These are phyloP conservation scores for Prunella himalayana DNA, from an alignment of 2,113 vertebrate species.

Conservation along the genomic window DNA sequence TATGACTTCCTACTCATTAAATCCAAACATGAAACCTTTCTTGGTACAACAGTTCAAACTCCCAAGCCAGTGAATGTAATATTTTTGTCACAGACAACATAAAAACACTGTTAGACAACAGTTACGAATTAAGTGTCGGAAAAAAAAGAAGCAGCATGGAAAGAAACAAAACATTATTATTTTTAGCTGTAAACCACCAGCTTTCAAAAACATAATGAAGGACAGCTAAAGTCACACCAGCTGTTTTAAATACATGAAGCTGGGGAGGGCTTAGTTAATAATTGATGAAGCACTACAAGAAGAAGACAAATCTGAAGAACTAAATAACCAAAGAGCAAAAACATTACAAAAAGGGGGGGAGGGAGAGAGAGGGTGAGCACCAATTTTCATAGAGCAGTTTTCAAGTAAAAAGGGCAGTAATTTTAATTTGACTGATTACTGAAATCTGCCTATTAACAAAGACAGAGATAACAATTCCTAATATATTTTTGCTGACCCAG, in stretches of 20 bases:
- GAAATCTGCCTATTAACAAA: neutral
- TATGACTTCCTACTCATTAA: neutral
- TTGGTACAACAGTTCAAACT: neutral
- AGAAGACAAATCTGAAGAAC: neutral
- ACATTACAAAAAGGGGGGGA: fast-evolving
- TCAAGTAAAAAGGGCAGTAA: neutral
- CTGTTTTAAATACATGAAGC: neutral
- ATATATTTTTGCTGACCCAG: neutral
- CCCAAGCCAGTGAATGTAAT: neutral
- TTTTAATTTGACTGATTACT: neutral
- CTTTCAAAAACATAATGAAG: neutral
- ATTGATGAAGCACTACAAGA: neutral
- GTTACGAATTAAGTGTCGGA: conserved; percentile 23
- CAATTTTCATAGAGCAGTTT: neutral
- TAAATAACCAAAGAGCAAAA: neutral
- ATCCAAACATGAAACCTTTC: neutral
- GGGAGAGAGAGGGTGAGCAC: fast-evolving
- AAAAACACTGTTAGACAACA: neutral
- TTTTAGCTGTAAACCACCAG: neutral
- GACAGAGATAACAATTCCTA: neutral
- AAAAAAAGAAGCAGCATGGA: neutral
- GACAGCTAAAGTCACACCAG: neutral
- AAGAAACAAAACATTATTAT: neutral
- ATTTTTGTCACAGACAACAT: neutral
- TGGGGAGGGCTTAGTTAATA: neutral